Conservation (phyloP, 2,113 vertebrate species). For the Hemiprocne comata region DNA sequence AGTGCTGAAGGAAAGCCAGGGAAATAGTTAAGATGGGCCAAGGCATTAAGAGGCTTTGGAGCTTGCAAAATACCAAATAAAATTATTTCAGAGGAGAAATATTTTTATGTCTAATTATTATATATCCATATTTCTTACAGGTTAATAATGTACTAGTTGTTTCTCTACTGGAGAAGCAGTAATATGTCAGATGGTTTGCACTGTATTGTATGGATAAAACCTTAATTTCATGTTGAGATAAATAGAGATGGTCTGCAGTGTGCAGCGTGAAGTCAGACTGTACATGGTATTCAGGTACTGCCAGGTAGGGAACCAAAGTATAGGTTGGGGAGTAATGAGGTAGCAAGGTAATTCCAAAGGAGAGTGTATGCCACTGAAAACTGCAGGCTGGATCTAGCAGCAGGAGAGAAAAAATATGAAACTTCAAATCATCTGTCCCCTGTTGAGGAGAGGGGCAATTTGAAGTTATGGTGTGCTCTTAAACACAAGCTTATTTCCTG, state of each 20-base stretch:
- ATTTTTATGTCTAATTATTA: background rate
- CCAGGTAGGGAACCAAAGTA: background rate
- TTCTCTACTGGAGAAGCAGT: background rate
- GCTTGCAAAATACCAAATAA: background rate
- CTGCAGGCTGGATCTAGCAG: background rate
- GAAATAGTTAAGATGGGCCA: background rate
- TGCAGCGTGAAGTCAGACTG: background rate
- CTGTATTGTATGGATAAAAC: background rate
- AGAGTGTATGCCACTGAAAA: background rate
- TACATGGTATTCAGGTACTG: background rate
- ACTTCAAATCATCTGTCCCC: constrained; percentile 13
- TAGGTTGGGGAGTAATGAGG: background rate
- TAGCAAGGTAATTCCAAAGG: background rate
- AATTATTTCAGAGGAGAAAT: background rate
- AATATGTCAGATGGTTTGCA: background rate
- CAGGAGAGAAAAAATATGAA: constrained; percentile 4
- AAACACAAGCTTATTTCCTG: background rate
- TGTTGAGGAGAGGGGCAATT: background rate
- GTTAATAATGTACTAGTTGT: constrained; percentile 2
- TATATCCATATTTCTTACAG: background rate
- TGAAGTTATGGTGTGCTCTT: background rate
- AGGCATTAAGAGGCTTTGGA: background rate
- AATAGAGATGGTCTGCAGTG: background rate
- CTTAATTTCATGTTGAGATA: constrained; percentile 31
- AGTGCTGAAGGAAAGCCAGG: background rate